Base-by-base conservation (phyloP, 2,888 invertebrate species). In the Cremastinae sp. region DNA sequence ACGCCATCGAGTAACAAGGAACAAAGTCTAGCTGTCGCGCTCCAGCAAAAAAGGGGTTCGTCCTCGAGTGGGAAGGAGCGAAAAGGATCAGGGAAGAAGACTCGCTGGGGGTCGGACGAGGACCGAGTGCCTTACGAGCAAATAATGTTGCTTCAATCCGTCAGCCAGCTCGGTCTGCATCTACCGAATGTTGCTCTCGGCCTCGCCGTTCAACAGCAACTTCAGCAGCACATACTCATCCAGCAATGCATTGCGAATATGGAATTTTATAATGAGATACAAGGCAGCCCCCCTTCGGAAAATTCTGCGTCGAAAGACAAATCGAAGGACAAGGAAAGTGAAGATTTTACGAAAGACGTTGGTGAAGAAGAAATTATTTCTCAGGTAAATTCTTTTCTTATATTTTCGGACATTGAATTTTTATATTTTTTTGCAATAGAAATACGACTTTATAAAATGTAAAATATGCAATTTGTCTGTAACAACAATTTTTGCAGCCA, bases 61-160 rank as follows among this genome's bases (percentile, higher is more conserved):
- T 80, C 79, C 22, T 64, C 78, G 28, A 37, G 68, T 14, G 70
- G 41, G 9, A 87, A 84, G 56, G 89, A 89, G 12, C 84, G 89
- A 37, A 90, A 90, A 70, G 82, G 86, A 41, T 83, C 87, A 1
- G 88, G 87, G 0, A 90, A 90, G 55, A 90, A 88, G 66, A 89
- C 89, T 1, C 83, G 89, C 7, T 90, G 89, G 89, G 90, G 89
- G 20, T 90, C 89, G 0, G 88, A 90, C 9, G 88, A 90, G 16
- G 89, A 90, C 47, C 82, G 89, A 51, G 89, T 90, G 12, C 88
- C 89, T 12, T 85, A 86, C 2, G 90, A 90, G 66, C 88, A 88
- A 78, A 87, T 88, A 45, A 87, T 89, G 87, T 43, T 89, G 20
- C 73, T 89, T 2, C 89, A 89, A 61, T 88, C 89, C n/a, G 88